Conservation (phyloP, 2,113 vertebrate genomes). For the Notechis scutatus region DNA sequence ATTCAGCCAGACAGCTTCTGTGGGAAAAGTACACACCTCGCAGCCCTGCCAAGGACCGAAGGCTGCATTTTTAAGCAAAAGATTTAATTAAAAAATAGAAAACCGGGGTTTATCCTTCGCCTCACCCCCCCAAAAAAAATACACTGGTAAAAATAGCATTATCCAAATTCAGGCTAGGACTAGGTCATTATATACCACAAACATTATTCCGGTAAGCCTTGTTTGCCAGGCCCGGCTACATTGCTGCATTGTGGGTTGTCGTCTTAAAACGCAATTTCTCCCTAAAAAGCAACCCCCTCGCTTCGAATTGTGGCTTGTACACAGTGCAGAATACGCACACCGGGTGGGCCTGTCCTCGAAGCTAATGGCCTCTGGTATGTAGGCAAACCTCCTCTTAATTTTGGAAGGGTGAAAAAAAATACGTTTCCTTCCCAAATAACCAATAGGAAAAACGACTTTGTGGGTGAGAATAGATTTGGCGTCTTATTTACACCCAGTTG, state of each 20-base stretch:
- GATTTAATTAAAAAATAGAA: slow-evolving; percentile 15
- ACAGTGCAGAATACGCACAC: not conserved
- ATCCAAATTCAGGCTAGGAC: not conserved
- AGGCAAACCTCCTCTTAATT: not conserved
- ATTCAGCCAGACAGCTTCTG: not conserved
- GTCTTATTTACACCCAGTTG: not conserved
- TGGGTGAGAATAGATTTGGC: not conserved
- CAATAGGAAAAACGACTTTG: not conserved
- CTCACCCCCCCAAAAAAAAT: not conserved
- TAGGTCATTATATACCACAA: not conserved
- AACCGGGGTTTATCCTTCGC: not conserved
- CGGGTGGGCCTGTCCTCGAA: not conserved
- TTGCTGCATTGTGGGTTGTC: not conserved
- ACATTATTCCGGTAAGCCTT: not conserved
- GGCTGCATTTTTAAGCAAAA: not conserved
- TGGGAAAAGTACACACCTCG: slow-evolving; percentile 30
- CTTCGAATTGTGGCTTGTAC: not conserved
- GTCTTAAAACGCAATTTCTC: not conserved
- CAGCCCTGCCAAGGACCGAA: not conserved
- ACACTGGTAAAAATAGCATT: not conserved
- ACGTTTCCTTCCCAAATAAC: not conserved
- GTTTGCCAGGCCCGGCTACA: not conserved
- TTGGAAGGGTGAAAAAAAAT: not conserved
- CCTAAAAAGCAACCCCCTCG: not conserved
- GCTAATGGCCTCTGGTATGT: not conserved